Evolutionary conservation across 53 echinoderm and acorn worm genomes (phyloP).

Genomic region (Apostichopus leukothele): DNA sequence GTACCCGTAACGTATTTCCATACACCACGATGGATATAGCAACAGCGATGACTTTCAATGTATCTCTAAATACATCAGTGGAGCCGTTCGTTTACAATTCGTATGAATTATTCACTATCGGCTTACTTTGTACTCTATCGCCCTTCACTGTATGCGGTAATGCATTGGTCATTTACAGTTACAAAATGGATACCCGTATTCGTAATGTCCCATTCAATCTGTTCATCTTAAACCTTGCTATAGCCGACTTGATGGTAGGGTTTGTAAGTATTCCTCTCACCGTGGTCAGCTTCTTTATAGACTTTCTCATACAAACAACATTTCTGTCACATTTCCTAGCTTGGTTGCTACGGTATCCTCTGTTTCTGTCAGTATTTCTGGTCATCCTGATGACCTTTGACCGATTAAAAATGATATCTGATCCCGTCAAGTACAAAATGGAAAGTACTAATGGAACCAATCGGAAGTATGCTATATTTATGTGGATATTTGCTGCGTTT

Average conservation of each 20-base stretch:
- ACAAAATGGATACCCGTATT: not conserved
- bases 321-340: not conserved
- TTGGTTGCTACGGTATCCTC: not conserved
- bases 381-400: not conserved
- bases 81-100: not conserved
- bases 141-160: not conserved
- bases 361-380: constrained; percentile 10
- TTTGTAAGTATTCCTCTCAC: not conserved
- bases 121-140: not conserved
- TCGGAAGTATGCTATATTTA: not conserved
- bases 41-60: not conserved
- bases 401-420: not conserved
- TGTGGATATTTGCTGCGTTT: not conserved
- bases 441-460: not conserved
- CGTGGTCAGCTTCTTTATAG: not conserved
- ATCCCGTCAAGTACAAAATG: constrained; percentile 7
- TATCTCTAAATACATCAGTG: not conserved
- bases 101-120: not conserved
- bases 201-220: not conserved
- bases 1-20: too few relatives aligned
- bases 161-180: not conserved
- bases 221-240: not conserved
- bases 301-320: not conserved
- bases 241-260: not conserved
- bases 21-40: not conserved